Percentiles rank a stretch among this genome's conserved stretches.
Conservation (phyloP, 2,797 vertebrate species). For the Chrysocyon brachyurus region DNA sequence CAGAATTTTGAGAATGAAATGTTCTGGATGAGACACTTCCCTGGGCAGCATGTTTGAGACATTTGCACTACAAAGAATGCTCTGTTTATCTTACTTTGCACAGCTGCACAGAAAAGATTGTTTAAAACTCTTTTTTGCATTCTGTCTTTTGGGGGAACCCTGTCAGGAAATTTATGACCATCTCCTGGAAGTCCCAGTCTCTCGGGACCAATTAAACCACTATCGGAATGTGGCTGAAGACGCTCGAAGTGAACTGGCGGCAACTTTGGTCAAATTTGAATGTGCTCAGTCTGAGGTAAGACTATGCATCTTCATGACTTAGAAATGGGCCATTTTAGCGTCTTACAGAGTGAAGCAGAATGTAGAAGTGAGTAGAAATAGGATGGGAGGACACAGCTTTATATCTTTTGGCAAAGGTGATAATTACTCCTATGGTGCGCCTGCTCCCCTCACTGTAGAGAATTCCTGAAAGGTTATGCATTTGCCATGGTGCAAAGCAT, state of each 20-base stretch:
- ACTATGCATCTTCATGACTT: background rate
- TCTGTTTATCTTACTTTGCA: background rate
- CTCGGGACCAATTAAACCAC: conserved; percentile 88
- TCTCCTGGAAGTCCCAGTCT: conserved; percentile 84
- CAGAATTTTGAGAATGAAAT: background rate
- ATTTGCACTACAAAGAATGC: background rate
- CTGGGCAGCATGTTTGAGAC: background rate
- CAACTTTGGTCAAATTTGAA: conserved; percentile 89
- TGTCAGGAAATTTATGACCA: conserved; percentile 82
- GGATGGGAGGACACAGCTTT: background rate
- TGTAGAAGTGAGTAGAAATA: background rate
- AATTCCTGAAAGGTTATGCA: background rate
- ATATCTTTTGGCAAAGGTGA: background rate
- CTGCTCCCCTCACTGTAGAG: background rate
- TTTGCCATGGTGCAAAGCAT: background rate
- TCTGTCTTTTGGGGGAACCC: conserved; percentile 66
- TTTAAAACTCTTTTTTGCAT: conserved; percentile 12
- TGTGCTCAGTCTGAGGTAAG: conserved; percentile 90
- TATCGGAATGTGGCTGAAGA: conserved; percentile 89
- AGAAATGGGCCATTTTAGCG: background rate
- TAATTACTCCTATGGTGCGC: background rate
- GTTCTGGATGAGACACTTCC: background rate
- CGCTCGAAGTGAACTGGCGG: conserved; percentile 91
- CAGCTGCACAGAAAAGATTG: background rate
- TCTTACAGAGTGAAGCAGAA: background rate